Evolutionary conservation across 2,888 invertebrate genomes (phyloP).

Genomic region (Ceramica pisi): DNA sequence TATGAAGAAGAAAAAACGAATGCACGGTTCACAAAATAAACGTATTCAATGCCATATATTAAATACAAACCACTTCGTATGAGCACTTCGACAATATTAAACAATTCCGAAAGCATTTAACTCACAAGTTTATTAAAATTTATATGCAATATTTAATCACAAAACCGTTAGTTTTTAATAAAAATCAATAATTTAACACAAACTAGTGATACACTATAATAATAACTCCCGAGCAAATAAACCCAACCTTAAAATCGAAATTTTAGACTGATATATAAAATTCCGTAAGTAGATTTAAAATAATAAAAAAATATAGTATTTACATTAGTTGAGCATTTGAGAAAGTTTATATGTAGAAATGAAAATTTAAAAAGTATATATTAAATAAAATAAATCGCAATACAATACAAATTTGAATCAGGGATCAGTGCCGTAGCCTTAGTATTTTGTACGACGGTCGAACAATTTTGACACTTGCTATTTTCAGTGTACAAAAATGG

Average conservation of each 20-base stretch:
- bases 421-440: constrained; percentile 89
- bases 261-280: constrained; percentile 90
- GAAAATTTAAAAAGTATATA: constrained; percentile 71
- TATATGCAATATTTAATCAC: constrained; percentile 86
- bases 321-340: constrained; percentile 91
- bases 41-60: constrained; percentile 71
- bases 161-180: constrained; percentile 77
- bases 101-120: constrained; percentile 63
- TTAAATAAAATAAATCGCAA: constrained; percentile 73
- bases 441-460: constrained; percentile 84
- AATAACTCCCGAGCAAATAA: constrained; percentile 85
- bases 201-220: constrained; percentile 74
- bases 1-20: constrained; percentile 89
- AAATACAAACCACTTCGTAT: constrained; percentile 78
- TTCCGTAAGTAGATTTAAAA: constrained; percentile 80
- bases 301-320: constrained; percentile 85
- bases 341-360: constrained; percentile 86
- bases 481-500: constrained; percentile 81
- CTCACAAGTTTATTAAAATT: constrained; percentile 79
- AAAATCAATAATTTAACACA: constrained; percentile 78
- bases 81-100: constrained; percentile 82
- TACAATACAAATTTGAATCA: constrained; percentile 80
- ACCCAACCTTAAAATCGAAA: constrained; percentile 89
- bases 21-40: constrained; percentile 73
- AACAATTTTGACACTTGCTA: constrained; percentile 82